Evolutionary conservation across 30 jellyfish, hydroid and myxozoan species (phyloP).

Genomic region (Cassiopea andromeda): DNA sequence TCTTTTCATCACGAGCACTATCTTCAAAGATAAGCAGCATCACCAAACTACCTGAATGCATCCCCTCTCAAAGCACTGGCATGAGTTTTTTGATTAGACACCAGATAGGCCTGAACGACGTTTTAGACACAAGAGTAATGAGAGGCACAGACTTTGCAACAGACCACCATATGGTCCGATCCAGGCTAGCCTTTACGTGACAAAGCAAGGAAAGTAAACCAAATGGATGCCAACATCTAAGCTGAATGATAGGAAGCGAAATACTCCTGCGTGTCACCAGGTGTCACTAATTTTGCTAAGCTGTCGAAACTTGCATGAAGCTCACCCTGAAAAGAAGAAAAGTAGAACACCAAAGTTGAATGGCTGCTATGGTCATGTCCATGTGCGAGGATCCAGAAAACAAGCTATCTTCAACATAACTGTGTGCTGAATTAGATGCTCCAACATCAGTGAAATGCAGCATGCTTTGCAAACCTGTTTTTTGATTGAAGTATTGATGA

Average conservation of each 20-base stretch:
- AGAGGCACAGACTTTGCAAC: constrained; percentile 27
- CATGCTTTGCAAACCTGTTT: too few relatives aligned
- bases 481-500: too few relatives aligned
- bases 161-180: neutral
- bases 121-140: constrained; percentile 32
- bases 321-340: too few relatives aligned
- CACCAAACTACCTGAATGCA: constrained; percentile 63
- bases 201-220: neutral
- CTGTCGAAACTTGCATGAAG: too few relatives aligned
- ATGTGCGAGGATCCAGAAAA: too few relatives aligned
- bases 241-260: constrained; percentile 2
- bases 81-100: constrained; percentile 25
- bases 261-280: neutral
- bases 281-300: neutral
- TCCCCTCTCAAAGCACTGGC: constrained; percentile 64
- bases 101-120: constrained; percentile 17
- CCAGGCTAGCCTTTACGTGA: constrained; percentile 2
- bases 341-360: too few relatives aligned
- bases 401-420: too few relatives aligned
- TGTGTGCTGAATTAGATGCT: too few relatives aligned
- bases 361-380: too few relatives aligned
- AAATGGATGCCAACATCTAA: constrained; percentile 1
- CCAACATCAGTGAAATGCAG: too few relatives aligned
- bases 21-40: constrained; percentile 23
- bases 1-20: constrained; percentile 45